Evolutionary conservation across 1,140 invertebrate species (phyloP), one percentile per base, ranked within the genome.

Genomic region (Druon quercuslanigerum): DNA sequence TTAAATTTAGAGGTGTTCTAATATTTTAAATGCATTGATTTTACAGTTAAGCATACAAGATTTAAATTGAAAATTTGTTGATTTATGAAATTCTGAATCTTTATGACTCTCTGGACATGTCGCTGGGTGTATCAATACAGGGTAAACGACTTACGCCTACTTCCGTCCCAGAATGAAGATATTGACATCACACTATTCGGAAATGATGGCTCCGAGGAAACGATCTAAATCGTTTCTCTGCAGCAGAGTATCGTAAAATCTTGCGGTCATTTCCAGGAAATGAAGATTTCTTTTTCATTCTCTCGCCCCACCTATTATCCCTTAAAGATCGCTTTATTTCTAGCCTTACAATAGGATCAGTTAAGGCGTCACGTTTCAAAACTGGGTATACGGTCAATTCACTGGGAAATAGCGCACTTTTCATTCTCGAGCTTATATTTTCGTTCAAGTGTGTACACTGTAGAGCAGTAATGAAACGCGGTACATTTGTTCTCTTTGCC

Each of bases 131-230:
- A 46, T 77, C 73, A 72, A 71, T 73, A 72, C 56, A 25, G 50
- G 40, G 46, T 54, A 74, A 75, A 79, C 79, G 77, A 72, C 73
- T 80, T 78, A 72, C 73, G 73, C 72, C 73, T 54, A 46, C 78
- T 5, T 33, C 25, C 25, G 25, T 2, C 5, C 25, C 25, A 33
- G 25, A 76, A 66, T 76, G 72, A 50, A 79, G 72, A 76, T 77
- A 83, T 81, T 75, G 79, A 83, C 78, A 70, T 79, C 52, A 50
- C 76, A 73, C 66, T 77, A 77, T 77, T 20, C 56, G 25, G 74
- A 5, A 77, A 73, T 80, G 71, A 73, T 54, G 50, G 40, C 66
- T 14, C 33, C 72, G 46, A 50, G 17, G 19, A 77, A 75, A 75
- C 71, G 74, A 75, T 75, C 73, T 75, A 40, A 14, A 66, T 66